Evolutionary conservation across 2,888 invertebrate genomes (phyloP).

Genomic region (Lasioglossum morio): DNA sequence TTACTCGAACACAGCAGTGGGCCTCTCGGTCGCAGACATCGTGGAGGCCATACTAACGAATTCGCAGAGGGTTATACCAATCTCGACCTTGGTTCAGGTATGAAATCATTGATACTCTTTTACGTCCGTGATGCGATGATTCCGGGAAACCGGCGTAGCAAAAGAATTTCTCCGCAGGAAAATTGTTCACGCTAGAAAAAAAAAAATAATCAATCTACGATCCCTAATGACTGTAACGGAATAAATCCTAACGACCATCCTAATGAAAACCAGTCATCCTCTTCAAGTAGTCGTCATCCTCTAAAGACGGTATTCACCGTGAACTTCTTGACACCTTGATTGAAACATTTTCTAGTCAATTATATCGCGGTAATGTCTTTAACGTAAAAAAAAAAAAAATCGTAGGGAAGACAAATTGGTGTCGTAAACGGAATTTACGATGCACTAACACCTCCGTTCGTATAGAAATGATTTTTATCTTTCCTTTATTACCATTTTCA

Average conservation of each 20-base stretch:
- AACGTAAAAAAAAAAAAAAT: not conserved
- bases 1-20: conserved; percentile 86
- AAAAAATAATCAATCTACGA: not conserved
- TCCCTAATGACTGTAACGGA: not conserved
- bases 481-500: not conserved
- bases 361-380: not conserved
- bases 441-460: not conserved
- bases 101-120: not conserved
- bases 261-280: not conserved
- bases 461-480: not conserved
- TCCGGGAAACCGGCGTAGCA: not conserved
- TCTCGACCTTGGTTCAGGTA: conserved; percentile 86
- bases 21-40: conserved; percentile 85
- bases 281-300: not conserved
- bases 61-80: conserved; percentile 83
- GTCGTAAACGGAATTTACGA: conserved; percentile 3
- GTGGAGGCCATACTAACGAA: conserved; percentile 84
- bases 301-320: not conserved
- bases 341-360: not conserved
- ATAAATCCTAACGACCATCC: not conserved
- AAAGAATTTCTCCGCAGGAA: conserved; percentile 3
- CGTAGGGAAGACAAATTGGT: not conserved
- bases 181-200: not conserved
- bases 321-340: not conserved
- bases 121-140: not conserved